Conservation (phyloP, 2,113 vertebrate species). For the Pagrus major region DNA sequence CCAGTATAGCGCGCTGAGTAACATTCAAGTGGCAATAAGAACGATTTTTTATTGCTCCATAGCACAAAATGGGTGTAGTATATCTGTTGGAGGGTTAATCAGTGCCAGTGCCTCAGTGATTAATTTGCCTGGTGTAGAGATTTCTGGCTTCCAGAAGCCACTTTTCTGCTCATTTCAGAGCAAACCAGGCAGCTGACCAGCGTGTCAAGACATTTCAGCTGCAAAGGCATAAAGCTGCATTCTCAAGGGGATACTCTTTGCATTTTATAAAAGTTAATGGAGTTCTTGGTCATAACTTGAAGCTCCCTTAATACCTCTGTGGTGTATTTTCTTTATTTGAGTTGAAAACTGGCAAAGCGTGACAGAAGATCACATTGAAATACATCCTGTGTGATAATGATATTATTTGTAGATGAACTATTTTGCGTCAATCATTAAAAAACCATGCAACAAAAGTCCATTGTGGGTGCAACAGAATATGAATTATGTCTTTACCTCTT, state of each 20-base stretch:
- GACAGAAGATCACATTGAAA: not conserved
- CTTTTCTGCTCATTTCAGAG: constrained; percentile 1
- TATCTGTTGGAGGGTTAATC: constrained; percentile 42
- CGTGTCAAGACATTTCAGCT: constrained; percentile 22
- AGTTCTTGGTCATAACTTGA: constrained; percentile 39
- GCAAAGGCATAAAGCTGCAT: constrained; percentile 10
- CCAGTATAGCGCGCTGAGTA: constrained; percentile 1
- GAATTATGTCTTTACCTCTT: not conserved
- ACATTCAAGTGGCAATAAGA: constrained; percentile 39
- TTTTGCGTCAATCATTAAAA: not conserved
- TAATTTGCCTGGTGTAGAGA: not conserved
- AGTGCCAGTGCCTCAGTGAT: constrained; percentile 22
- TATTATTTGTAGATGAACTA: not conserved
- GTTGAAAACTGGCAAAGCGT: constrained; percentile 2
- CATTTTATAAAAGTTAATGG: constrained; percentile 43
- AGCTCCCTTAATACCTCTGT: constrained; percentile 1
- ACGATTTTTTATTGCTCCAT: constrained; percentile 15
- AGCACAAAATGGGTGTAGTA: constrained; percentile 1
- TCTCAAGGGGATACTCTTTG: not conserved
- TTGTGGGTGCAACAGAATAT: not conserved
- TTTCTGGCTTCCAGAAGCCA: constrained; percentile 11
- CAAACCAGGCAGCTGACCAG: constrained; percentile 14
- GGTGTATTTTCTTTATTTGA: constrained; percentile 11
- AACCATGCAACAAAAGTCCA: not conserved
- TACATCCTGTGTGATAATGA: not conserved